Evolutionary conservation across 2,113 vertebrate genomes (phyloP).

Genomic region (Naja naja): DNA sequence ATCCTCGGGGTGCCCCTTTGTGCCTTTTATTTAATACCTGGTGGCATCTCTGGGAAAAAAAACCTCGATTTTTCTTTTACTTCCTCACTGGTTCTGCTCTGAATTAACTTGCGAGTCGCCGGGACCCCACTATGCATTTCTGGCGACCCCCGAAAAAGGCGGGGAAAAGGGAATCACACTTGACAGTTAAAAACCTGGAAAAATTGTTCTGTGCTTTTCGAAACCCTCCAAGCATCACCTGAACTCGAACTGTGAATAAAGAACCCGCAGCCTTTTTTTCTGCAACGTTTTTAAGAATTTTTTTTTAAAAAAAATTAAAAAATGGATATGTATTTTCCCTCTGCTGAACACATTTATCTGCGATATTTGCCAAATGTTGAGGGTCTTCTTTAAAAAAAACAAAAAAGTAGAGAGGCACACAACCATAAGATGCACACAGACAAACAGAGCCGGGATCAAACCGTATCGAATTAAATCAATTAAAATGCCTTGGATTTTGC

Average conservation of each 20-base stretch:
- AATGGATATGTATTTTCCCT: neutral
- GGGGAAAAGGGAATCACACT: neutral
- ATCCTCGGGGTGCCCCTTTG: neutral
- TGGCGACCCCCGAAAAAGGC: neutral
- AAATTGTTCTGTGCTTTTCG: neutral
- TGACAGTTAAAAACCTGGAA: neutral
- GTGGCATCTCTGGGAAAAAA: no score
- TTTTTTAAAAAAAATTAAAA: neutral
- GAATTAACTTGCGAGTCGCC: neutral
- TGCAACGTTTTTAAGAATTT: neutral
- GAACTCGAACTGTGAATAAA: neutral
- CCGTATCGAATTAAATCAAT: no score
- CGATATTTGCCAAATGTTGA: neutral
- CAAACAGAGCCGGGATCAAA: neutral
- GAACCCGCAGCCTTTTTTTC: neutral
- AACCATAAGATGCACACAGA: neutral
- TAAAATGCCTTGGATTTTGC: no score
- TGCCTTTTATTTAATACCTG: neutral
- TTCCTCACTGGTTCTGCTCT: neutral
- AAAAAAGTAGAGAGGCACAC: accelerated
- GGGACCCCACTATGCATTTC: neutral
- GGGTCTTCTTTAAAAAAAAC: neutral
- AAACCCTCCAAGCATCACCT: neutral
- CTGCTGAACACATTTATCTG: neutral
- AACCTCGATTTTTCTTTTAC: no score